Conservation (phyloP, 2,797 vertebrate species). For the Falco biarmicus region DNA sequence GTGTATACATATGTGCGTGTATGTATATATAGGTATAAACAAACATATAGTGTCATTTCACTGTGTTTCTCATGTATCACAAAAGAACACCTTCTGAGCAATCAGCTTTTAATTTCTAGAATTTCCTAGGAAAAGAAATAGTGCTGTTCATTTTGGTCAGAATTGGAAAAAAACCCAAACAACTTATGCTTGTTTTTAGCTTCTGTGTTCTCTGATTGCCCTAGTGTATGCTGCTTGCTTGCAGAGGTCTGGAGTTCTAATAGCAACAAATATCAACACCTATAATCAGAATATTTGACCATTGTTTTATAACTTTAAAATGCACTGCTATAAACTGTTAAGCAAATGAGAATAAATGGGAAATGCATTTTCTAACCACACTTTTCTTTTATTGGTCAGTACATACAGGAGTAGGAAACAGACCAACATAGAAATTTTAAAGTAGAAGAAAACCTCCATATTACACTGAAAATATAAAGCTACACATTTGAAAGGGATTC, state of each 20-base stretch:
- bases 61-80: background rate
- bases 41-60: constrained; percentile 2
- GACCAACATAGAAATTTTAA: background rate
- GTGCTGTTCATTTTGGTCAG: background rate
- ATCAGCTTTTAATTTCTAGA: background rate
- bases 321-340: background rate
- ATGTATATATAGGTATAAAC: constrained; percentile 19
- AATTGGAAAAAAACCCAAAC: background rate
- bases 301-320: background rate
- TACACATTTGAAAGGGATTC: background rate
- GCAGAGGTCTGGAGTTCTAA: background rate
- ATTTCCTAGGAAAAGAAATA: background rate
- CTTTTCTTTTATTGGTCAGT: background rate
- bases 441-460: background rate
- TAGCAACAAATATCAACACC: background rate
- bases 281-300: background rate
- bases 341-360: background rate
- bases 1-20: background rate
- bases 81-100: background rate
- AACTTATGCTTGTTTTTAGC: background rate
- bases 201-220: background rate
- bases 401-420: background rate
- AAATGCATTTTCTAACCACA: background rate
- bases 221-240: background rate
- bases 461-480: background rate